phyloP scores from a whole-genome alignment of 1,140 invertebrate genomes.

The Megalonaias nervosa region DNA sequence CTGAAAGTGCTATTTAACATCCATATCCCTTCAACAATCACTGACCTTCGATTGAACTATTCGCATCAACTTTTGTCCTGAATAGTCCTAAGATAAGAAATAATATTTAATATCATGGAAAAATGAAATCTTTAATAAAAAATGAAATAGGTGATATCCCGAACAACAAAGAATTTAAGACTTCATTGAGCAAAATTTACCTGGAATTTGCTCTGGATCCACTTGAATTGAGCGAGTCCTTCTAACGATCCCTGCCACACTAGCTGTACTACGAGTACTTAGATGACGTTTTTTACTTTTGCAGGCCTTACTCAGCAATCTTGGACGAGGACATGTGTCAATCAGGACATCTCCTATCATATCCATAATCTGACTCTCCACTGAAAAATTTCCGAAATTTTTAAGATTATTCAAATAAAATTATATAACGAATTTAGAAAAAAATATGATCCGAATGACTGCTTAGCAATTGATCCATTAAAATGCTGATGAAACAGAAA shows the following conservation, averaged over 20 bases:
- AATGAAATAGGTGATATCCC: no score
- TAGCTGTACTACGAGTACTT: constrained; percentile 17
- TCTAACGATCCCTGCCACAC: constrained; percentile 58
- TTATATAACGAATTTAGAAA: neutral
- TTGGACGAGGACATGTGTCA: constrained; percentile 40
- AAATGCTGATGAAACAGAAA: neutral
- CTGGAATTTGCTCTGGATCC: constrained; percentile 56
- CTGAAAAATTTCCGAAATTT: constrained; percentile 3
- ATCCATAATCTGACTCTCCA: constrained; percentile 31
- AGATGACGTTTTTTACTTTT: constrained; percentile 14
- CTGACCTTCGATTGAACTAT: no score
- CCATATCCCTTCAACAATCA: no score
- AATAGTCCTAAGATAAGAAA: no score
- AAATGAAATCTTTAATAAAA: no score
- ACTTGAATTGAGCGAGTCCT: constrained; percentile 65
- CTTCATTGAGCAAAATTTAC: constrained; percentile 33
- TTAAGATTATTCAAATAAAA: neutral
- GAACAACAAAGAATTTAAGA: neutral
- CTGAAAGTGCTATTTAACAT: no score
- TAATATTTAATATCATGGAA: no score
- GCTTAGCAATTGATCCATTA: neutral
- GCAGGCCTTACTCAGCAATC: constrained; percentile 40
- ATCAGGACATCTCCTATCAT: constrained; percentile 47
- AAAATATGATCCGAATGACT: neutral
- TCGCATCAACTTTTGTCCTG: no score